Conservation (phyloP, 2,888 invertebrate genomes). For the Apodemia zela region DNA sequence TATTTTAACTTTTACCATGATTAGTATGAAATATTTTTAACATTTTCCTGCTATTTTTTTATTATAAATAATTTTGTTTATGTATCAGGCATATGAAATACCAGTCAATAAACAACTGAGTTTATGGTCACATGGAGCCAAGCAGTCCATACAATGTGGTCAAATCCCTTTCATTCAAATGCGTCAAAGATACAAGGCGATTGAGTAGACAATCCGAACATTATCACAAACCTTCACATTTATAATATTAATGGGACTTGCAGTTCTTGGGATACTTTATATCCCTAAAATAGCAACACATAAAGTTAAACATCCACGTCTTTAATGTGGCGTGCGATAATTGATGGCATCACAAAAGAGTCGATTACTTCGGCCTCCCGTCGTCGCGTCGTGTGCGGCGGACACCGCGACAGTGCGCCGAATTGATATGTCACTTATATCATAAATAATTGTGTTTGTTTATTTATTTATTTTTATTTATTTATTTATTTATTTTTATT, state of each 20-base stretch:
- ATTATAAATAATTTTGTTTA: no score
- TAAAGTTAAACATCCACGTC: constrained; percentile 12
- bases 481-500: no score
- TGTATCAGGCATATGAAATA: no score
- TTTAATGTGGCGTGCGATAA: constrained; percentile 19
- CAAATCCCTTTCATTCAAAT: no score
- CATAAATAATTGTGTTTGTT: constrained; percentile 11
- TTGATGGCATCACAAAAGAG: constrained; percentile 15
- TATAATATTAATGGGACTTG: background rate
- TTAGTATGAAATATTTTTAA: no score
- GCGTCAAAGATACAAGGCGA: no score
- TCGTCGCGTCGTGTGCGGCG: constrained; percentile 31
- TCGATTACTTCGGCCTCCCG: constrained; percentile 20
- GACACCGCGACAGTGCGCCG: constrained; percentile 17
- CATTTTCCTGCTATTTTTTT: no score
- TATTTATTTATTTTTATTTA: background rate
- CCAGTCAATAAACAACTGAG: no score
- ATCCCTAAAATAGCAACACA: constrained; percentile 1
- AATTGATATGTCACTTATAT: constrained; percentile 24
- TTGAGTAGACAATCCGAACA: background rate
- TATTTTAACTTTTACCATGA: no score
- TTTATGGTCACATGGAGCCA: no score
- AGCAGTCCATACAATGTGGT: no score
- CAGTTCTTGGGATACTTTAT: background rate
- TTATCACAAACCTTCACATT: background rate